Conservation (phyloP, 2,113 vertebrate species). For the Acrocephalus arundinaceus region DNA sequence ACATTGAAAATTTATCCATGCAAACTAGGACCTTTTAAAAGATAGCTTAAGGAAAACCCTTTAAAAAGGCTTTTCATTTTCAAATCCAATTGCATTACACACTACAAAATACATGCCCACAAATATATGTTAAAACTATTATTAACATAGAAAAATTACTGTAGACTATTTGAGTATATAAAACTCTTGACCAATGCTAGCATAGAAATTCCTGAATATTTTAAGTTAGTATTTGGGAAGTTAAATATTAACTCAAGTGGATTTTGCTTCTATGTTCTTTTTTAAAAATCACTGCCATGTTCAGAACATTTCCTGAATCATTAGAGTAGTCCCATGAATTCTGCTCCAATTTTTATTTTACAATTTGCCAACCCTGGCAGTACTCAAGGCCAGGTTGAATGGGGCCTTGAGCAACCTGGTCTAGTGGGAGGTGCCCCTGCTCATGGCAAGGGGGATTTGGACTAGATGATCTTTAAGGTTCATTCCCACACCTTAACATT, state of each 20-base stretch:
- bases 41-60: background rate
- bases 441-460: background rate
- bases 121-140: background rate
- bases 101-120: background rate
- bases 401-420: background rate
- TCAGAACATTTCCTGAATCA: background rate
- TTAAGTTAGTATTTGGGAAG: background rate
- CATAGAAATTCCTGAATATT: background rate
- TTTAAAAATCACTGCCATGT: background rate
- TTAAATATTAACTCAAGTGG: background rate
- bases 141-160: background rate
- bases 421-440: background rate
- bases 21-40: background rate
- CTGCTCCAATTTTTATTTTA: background rate
- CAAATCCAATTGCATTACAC: background rate
- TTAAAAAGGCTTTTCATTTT: background rate
- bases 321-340: background rate
- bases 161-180: background rate
- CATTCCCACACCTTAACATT: background rate
- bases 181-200: background rate
- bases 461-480: background rate
- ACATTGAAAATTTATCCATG: background rate
- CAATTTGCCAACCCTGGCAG: background rate
- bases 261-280: background rate
- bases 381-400: background rate